phyloP scores from a whole-genome alignment of 2,888 invertebrate species.

The Xylocampa areola region DNA sequence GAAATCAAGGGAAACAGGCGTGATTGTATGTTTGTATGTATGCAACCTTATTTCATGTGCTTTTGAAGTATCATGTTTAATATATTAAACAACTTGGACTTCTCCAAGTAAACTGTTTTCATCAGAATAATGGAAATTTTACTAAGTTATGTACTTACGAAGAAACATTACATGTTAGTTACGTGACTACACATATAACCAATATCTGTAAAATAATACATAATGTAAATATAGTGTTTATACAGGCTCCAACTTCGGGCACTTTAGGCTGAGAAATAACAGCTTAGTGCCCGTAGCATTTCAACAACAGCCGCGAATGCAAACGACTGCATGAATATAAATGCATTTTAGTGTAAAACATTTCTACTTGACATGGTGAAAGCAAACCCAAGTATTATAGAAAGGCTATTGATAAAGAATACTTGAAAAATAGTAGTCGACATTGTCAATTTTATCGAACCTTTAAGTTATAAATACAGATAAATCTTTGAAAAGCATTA shows the following conservation, averaged over 20 bases:
- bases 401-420: conserved; percentile 41
- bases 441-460: background rate
- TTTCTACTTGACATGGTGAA: conserved; percentile 58
- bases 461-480: too few species aligned
- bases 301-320: conserved; percentile 59
- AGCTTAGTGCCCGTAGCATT: conserved; percentile 55
- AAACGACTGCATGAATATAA: conserved; percentile 65
- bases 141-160: conserved; percentile 49
- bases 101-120: conserved; percentile 32
- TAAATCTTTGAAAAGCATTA: too few species aligned
- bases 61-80: too few species aligned
- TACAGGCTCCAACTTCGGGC: conserved; percentile 53
- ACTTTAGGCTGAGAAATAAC: conserved; percentile 58
- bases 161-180: conserved; percentile 53
- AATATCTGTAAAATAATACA: conserved; percentile 56
- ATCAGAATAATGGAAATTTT: conserved; percentile 38
- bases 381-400: conserved; percentile 50
- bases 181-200: conserved; percentile 61
- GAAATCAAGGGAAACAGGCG: too few species aligned
- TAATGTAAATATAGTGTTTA: conserved; percentile 54
- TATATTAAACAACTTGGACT: conserved; percentile 24
- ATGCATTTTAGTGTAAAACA: conserved; percentile 60
- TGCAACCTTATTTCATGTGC: too few species aligned
- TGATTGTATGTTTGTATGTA: too few species aligned
- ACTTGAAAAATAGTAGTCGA: too few species aligned